Percentiles rank a stretch among this genome's conserved stretches.
phyloP scores from a whole-genome alignment of 2,888 invertebrate genomes.

The Coenonympha glycerion region DNA sequence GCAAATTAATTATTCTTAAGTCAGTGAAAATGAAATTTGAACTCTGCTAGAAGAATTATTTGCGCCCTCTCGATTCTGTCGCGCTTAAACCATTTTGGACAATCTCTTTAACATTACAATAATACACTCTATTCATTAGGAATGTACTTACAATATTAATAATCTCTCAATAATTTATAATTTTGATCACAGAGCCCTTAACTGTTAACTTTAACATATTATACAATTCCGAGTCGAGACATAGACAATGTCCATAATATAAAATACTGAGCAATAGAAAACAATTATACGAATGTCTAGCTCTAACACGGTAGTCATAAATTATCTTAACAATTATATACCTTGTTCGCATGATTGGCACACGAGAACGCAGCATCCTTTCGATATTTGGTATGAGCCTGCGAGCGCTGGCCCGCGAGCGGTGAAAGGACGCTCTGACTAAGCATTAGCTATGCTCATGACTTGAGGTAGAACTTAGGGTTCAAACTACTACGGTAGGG shows the following conservation, averaged over 20 bases:
- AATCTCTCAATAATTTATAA: conserved; percentile 77
- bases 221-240: conserved; percentile 69
- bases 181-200: conserved; percentile 75
- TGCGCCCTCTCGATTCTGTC: conserved; percentile 17
- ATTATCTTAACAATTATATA: conserved; percentile 70
- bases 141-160: conserved; percentile 73
- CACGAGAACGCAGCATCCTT: conserved; percentile 60
- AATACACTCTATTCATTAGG: conserved; percentile 69
- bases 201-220: conserved; percentile 73
- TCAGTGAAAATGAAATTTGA: conserved; percentile 54
- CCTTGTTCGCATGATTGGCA: conserved; percentile 71
- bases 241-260: conserved; percentile 53
- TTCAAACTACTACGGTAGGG: conserved; percentile 63
- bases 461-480: conserved; percentile 74
- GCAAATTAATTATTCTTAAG: conserved; percentile 50
- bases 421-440: conserved; percentile 61
- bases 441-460: conserved; percentile 55
- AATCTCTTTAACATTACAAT: conserved; percentile 65
- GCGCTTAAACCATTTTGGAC: conserved; percentile 46
- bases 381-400: conserved; percentile 62
- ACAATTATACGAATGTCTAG: conserved; percentile 65
- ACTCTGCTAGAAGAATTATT: conserved; percentile 38
- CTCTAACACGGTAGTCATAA: conserved; percentile 62
- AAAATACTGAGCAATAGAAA: conserved; percentile 75
- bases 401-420: conserved; percentile 16